Base-by-base conservation (phyloP, 1,140 invertebrate genomes). In the Macrocentrus cingulum region DNA sequence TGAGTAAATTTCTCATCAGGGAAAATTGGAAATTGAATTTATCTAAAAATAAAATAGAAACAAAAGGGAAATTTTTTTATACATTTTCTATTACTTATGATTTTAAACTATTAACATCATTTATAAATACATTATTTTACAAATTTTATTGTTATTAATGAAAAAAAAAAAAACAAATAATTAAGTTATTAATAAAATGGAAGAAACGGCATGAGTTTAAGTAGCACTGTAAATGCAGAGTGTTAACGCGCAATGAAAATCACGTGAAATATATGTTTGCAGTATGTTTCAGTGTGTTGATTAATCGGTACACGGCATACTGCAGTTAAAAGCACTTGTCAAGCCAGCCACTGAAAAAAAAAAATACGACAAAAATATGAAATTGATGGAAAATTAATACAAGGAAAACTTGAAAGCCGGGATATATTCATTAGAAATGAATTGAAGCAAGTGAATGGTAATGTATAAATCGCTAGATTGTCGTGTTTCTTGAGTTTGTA, bases 241-340 rank as follows among this genome's bases (percentile, higher is more conserved):
- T 29, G 25, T 29, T 29, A 29, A 5, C 25, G 4, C 25, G 4
- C 20, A 52, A 37, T 19, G 13, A 54, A 32, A 18, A 29, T 22
- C 8, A 44, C 41, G 41, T 54, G 11, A 4, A 9, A 29, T 5
- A 29, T 4, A 29, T 29, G 25, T 29, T 29, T 29, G 25, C 25
- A 29, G 4, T 9, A 29, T 29, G 25, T 29, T 29, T 29, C 4
- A 29, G 25, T 49, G 18, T 32, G 13, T 49, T 13, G n/a, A 16
- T 29, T 49, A 19, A 49, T 25, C 15, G 56, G 61, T 62, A 54
- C 66, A 69, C 39, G 76, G 76, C 66, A 78, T 73, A 70, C 72
- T 77, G 70, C 74, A 79, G 45, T 75, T 78, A 73, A 80, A 79
- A 65, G 75, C 76, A 58, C 76, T 77, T 56, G 74, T 76, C 69